Evolutionary conservation across 2,888 invertebrate species (phyloP).

Genomic region (Volucella inanis): DNA sequence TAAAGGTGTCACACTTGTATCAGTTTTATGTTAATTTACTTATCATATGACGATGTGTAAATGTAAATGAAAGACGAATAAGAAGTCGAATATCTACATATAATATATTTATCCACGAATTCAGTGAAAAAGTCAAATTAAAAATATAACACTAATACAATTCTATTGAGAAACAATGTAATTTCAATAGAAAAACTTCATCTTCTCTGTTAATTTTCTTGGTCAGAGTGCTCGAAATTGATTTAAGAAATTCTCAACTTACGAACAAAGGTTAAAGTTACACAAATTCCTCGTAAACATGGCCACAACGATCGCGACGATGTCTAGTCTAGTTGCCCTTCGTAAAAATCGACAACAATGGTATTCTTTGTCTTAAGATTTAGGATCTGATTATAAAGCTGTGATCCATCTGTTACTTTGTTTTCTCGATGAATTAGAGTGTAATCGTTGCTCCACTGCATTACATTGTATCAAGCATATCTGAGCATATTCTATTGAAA

Average conservation of each 20-base stretch:
- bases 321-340: conserved; percentile 46
- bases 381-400: conserved; percentile 32
- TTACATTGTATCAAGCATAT: conserved; percentile 13
- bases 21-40: conserved; percentile 49
- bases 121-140: conserved; percentile 40
- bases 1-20: conserved; percentile 65
- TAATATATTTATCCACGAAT: conserved; percentile 32
- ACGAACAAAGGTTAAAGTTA: conserved; percentile 38
- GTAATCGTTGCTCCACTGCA: not conserved
- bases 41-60: not conserved
- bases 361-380: conserved; percentile 62
- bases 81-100: conserved; percentile 43
- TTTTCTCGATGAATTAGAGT: conserved; percentile 36
- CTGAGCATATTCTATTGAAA: conserved; percentile 10
- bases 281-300: conserved; percentile 8
- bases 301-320: conserved; percentile 1
- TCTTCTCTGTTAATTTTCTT: not conserved
- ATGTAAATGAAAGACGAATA: conserved; percentile 34
- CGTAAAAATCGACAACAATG: conserved; percentile 49
- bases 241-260: conserved; percentile 47
- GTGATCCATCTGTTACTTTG: conserved; percentile 8
- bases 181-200: not conserved
- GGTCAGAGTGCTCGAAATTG: not conserved
- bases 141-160: conserved; percentile 39
- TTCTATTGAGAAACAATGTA: conserved; percentile 26